Evolutionary conservation across 2,797 vertebrate genomes (phyloP).

Genomic region (Trachurus trachurus): DNA sequence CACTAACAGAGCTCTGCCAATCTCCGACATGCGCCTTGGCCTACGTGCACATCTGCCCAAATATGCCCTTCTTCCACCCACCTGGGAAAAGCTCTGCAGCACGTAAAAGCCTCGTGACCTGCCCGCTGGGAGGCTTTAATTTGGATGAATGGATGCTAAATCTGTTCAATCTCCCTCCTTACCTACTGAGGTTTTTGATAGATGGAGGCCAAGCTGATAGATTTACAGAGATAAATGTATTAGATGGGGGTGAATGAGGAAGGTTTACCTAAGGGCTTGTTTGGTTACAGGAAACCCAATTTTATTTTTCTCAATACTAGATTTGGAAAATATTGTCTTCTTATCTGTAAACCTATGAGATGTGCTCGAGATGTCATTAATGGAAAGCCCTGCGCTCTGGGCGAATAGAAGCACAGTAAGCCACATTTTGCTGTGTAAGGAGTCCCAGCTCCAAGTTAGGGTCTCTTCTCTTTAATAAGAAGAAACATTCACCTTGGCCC

Average conservation of each 20-base stretch:
- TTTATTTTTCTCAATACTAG: constrained; percentile 23
- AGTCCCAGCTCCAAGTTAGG: constrained; percentile 20
- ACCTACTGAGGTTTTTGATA: constrained; percentile 30
- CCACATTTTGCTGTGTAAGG: constrained; percentile 49
- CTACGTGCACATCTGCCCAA: constrained; percentile 22
- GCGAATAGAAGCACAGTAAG: constrained; percentile 36
- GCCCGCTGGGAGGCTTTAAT: constrained; percentile 10
- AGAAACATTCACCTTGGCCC: constrained; percentile 30
- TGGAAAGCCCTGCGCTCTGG: constrained; percentile 40
- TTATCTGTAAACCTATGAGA: constrained; percentile 40
- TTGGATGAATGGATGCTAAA: constrained; percentile 34
- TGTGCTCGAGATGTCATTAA: constrained; percentile 37
- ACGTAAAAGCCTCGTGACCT: constrained; percentile 11
- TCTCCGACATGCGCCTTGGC: constrained; percentile 14
- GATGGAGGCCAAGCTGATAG: constrained; percentile 20
- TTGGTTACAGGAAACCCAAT: constrained; percentile 35
- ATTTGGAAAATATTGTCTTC: constrained; percentile 12
- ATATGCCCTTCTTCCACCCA: constrained; percentile 10
- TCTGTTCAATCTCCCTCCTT: constrained; percentile 35
- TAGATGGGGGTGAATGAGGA: not conserved
- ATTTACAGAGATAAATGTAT: constrained; percentile 37
- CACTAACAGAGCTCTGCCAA: constrained; percentile 27
- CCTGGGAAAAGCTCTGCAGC: constrained; percentile 22
- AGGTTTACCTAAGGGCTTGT: constrained; percentile 6
- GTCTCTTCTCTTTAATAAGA: constrained; percentile 51